Conservation (phyloP, 2,888 invertebrate genomes). For the Drosophila hamatofila region DNA sequence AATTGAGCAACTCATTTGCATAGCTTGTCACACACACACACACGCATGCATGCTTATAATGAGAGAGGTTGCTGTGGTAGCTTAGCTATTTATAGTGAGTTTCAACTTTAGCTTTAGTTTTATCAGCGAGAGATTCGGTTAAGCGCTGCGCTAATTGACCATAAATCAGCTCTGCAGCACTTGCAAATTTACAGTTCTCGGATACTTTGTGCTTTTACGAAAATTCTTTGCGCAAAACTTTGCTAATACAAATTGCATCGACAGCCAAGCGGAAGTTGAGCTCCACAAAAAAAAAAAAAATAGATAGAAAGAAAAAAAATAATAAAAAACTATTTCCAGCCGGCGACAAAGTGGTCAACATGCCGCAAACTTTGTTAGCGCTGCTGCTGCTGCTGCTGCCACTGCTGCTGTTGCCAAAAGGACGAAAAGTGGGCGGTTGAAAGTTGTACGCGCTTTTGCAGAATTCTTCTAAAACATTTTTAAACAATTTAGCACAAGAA, state of each 20-base stretch:
- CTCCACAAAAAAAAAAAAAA: constrained; percentile 43
- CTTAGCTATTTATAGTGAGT: not conserved
- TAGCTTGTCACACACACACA: not conserved
- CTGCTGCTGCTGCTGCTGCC: constrained; percentile 55
- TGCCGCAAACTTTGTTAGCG: constrained; percentile 78
- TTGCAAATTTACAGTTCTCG: constrained; percentile 66
- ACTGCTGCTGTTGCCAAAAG: constrained; percentile 58
- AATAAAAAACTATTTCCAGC: constrained; percentile 57
- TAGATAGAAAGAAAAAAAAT: not conserved
- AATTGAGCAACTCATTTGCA: not conserved
- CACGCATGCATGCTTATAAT: not conserved
- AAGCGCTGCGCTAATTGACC: constrained; percentile 67
- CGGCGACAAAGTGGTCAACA: constrained; percentile 79
- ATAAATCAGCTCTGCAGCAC: constrained; percentile 64
- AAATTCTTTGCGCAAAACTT: constrained; percentile 68
- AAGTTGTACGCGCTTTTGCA: constrained; percentile 59
- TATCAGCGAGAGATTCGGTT: constrained; percentile 11
- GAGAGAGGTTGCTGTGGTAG: not conserved
- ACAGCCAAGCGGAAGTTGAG: constrained; percentile 72
- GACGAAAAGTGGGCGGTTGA: constrained; percentile 19
- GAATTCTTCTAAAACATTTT: constrained; percentile 81
- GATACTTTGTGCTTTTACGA: constrained; percentile 49
- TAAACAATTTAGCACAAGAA: constrained; percentile 80
- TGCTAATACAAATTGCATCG: constrained; percentile 78
- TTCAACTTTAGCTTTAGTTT: not conserved